phyloP scores from a whole-genome alignment of 2,888 invertebrate genomes.

The Bimastos eiseni region DNA sequence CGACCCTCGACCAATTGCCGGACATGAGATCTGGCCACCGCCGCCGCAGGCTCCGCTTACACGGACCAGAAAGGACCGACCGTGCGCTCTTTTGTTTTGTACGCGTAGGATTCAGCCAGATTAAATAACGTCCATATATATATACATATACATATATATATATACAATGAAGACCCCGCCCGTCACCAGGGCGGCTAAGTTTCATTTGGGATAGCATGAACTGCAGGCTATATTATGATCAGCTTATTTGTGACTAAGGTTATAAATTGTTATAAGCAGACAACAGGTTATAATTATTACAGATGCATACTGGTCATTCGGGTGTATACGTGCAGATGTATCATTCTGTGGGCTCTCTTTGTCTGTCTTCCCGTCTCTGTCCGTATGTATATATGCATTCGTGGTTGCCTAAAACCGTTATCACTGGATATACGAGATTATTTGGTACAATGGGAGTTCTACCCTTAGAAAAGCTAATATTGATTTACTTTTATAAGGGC shows the following conservation, averaged over 20 bases:
- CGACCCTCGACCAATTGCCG: slow-evolving; percentile 5
- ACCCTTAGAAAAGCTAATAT: too few species aligned
- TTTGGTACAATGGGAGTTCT: too few species aligned
- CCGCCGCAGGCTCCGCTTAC: neutral
- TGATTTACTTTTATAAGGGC: too few species aligned
- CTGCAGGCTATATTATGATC: neutral
- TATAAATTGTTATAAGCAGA: neutral
- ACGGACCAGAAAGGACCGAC: neutral
- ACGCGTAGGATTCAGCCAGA: neutral
- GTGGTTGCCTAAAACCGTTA: too few species aligned
- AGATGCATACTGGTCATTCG: neutral
- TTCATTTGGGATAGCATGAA: neutral
- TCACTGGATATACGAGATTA: too few species aligned
- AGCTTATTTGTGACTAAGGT: neutral
- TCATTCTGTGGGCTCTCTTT: too few species aligned
- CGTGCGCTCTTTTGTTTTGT: neutral
- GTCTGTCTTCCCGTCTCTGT: too few species aligned
- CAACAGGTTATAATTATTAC: neutral
- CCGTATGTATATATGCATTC: neutral
- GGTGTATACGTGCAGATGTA: too few species aligned
- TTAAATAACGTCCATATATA: neutral
- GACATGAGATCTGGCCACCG: neutral
- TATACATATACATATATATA: neutral
- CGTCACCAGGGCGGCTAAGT: neutral
- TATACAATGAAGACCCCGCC: slow-evolving; percentile 13